Conservation (phyloP, 2,113 vertebrate species). For the Diadophis punctatus region DNA sequence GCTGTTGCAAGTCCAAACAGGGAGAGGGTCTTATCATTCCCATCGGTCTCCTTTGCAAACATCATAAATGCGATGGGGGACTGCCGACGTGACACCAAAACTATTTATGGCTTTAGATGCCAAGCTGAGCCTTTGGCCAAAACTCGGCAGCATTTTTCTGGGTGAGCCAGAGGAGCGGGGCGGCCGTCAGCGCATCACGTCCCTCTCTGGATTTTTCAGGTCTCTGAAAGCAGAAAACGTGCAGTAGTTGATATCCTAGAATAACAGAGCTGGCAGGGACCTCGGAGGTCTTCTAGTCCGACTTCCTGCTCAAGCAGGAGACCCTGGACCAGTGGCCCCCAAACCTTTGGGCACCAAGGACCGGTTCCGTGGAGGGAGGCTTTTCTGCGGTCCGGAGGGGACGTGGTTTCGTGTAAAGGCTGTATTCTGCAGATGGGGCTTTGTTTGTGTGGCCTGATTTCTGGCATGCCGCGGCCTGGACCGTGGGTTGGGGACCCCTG, state of each 20-base stretch:
- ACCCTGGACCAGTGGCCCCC: not conserved
- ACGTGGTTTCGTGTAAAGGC: no score
- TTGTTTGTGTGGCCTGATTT: no score
- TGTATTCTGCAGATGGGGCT: no score
- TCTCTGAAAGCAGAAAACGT: not conserved
- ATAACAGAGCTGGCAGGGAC: not conserved
- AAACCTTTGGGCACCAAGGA: no score
- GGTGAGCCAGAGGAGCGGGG: not conserved
- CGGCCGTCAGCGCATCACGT: not conserved
- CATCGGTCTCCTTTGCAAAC: not conserved
- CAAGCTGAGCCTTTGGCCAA: not conserved
- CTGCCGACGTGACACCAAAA: not conserved
- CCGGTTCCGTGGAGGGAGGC: no score
- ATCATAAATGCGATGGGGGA: not conserved
- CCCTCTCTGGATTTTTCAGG: not conserved
- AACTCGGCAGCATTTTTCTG: not conserved
- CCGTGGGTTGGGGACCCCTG: no score
- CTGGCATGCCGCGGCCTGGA: no score
- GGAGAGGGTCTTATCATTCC: not conserved
- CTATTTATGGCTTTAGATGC: not conserved
- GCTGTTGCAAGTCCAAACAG: not conserved
- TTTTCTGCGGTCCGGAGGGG: no score
- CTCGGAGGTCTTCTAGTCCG: no score
- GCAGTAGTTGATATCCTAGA: no score
- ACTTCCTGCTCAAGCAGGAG: no score